Percentiles rank a stretch among this genome's conserved stretches.
Evolutionary conservation across 2,113 vertebrate species (phyloP).

Genomic region (Pelmatolapia mariae): DNA sequence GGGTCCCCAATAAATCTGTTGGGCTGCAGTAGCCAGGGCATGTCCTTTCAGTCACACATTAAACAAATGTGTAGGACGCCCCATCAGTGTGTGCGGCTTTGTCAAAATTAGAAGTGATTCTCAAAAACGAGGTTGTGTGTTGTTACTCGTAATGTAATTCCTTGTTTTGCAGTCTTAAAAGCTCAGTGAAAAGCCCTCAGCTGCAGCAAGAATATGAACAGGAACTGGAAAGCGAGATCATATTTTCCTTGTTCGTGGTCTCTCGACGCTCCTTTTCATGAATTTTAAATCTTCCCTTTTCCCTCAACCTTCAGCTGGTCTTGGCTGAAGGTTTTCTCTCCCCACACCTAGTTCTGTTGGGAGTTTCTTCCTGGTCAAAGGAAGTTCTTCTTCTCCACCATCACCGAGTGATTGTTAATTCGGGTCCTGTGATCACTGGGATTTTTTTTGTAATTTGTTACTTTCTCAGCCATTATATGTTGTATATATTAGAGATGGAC

Average conservation of each 20-base stretch:
- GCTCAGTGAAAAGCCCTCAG: neutral
- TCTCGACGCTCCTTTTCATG: neutral
- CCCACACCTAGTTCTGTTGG: neutral
- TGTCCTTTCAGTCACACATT: neutral
- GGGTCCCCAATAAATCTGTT: neutral
- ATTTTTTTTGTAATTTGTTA: rapidly evolving
- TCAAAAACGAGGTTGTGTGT: neutral
- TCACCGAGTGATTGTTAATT: rapidly evolving
- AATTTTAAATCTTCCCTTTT: neutral
- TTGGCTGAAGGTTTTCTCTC: neutral
- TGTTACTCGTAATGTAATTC: neutral
- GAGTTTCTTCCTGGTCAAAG: neutral
- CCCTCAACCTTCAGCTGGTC: neutral
- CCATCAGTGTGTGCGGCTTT: rapidly evolving
- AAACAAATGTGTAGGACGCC: neutral
- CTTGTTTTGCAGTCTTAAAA: neutral
- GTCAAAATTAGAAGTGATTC: neutral
- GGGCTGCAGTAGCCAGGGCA: neutral
- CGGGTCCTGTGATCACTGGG: neutral
- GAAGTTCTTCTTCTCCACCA: neutral
- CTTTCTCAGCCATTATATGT: neutral
- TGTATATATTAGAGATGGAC: no score
- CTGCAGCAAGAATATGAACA: neutral
- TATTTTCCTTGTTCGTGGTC: rapidly evolving
- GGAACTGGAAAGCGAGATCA: neutral